A percentile compares a stretch with the other conserved stretches of the same genome.
Evolutionary conservation across 2,113 vertebrate genomes (phyloP).

Genomic region (Sylvietta virens): DNA sequence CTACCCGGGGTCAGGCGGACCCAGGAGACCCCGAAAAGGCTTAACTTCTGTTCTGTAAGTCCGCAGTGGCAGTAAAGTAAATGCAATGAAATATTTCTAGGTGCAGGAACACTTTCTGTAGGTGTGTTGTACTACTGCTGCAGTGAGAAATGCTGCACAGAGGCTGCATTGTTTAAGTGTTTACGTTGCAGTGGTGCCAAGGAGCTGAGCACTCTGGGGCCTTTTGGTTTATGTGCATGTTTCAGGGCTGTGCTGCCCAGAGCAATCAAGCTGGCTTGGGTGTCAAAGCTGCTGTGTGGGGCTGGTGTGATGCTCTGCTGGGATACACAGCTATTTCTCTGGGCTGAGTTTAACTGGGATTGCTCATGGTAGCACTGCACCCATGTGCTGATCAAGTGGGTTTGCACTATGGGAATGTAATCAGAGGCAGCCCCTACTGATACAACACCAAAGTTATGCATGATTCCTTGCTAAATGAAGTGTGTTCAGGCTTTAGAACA

Average conservation of each 20-base stretch:
- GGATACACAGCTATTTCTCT: not conserved
- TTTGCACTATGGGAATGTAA: not conserved
- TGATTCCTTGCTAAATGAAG: not conserved
- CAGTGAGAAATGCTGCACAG: not conserved
- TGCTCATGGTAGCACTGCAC: not conserved
- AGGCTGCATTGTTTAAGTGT: not conserved
- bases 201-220: not conserved
- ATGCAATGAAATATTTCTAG: not conserved
- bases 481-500: not conserved
- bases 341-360: not conserved
- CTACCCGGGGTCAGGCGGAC: no score
- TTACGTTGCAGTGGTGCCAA: not conserved
- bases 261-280: not conserved
- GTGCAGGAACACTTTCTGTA: not conserved
- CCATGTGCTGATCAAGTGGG: not conserved
- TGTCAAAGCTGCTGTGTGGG: not conserved
- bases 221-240: not conserved
- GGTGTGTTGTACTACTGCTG: not conserved
- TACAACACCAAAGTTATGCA: not conserved
- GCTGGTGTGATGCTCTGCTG: not conserved
- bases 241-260: not conserved
- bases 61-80: not conserved
- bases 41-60: not conserved
- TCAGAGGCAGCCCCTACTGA: not conserved
- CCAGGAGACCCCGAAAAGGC: no score